phyloP scores from a whole-genome alignment of 2,113 vertebrate species.

The Columba livia region DNA sequence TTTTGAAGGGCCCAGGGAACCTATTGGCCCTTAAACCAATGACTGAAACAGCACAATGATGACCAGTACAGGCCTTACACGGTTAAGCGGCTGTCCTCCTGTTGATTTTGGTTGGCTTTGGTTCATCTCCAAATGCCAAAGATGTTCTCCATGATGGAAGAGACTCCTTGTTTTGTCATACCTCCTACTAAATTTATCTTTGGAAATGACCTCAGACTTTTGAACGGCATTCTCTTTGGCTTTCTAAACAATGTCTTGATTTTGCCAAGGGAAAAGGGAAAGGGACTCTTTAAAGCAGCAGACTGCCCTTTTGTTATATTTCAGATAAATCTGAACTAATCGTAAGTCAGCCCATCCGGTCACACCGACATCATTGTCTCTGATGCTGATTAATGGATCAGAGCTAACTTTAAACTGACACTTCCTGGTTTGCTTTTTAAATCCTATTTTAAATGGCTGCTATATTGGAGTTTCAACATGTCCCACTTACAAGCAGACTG shows the following conservation, averaged over 20 bases:
- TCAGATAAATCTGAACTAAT: constrained; percentile 71
- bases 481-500: not conserved
- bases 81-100: not conserved
- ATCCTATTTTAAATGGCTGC: constrained; percentile 4
- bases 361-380: constrained; percentile 72
- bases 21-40: not conserved
- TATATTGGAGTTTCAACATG: not conserved
- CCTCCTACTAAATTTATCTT: constrained; percentile 13
- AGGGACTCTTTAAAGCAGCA: constrained; percentile 67
- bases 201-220: constrained; percentile 71
- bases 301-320: constrained; percentile 72
- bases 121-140: not conserved
- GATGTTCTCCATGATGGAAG: not conserved
- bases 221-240: constrained; percentile 49
- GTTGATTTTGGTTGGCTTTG: not conserved
- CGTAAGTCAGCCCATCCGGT: constrained; percentile 73
- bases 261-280: constrained; percentile 75
- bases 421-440: constrained; percentile 65
- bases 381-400: constrained; percentile 70
- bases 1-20: not conserved
- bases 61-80: not conserved
- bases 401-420: constrained; percentile 72
- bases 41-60: fast-evolving
- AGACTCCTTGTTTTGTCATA: not conserved
- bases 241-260: constrained; percentile 71